Base-by-base conservation (phyloP, 2,888 invertebrate species). In the Synanthedon formicaeformis region DNA sequence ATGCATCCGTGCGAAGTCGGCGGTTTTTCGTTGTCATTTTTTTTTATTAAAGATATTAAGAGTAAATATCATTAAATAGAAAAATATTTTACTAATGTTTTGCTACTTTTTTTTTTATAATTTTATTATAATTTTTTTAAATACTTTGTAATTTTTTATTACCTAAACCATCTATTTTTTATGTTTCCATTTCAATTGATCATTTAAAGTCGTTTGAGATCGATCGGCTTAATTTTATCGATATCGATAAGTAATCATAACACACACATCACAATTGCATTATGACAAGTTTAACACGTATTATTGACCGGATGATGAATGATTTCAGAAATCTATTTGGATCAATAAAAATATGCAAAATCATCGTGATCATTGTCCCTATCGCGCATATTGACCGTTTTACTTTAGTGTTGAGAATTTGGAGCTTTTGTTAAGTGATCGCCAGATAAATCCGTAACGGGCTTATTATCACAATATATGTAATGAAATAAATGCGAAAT, bases 281-380 rank as follows among this genome's bases (percentile, higher is more conserved):
- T 71, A 61, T 78, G 79, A 74, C 80, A 81, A 70, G 67, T 69
- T 69, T 76, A 74, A 78, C 73, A 71, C 73, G 69, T 69, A 78
- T 78, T 81, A 83, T 85, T 78, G 78, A 77, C 67, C 73, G 69
- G 64, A 80, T 85, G 87, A 86, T 84, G 76, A 83, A 86, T 85
- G 87, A 81, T 85, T 72, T 62, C 81, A 72, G 81, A 76, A 58
- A 45, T 45, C 23, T 82, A 85, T 86, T 84, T 81, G 63, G 81
- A 81, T 81, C 83, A 82, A 84, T 85, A 80, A 83, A 83, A 84
- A 79, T 82, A 86, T 87, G 87, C 86, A 82, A 77, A 80, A 80
- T 87, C 87, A 87, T 86, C 76, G 71, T 58, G 51, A 23, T 52
- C 62, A 78, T 84, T 82, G 82, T 82, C 52, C 57, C 41, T 50